A percentile compares a stretch with the other conserved stretches of the same genome.
These are phyloP conservation scores for Rhizomys pruinosus DNA, from an alignment of 2,113 vertebrate species.

Conservation along the genomic window DNA sequence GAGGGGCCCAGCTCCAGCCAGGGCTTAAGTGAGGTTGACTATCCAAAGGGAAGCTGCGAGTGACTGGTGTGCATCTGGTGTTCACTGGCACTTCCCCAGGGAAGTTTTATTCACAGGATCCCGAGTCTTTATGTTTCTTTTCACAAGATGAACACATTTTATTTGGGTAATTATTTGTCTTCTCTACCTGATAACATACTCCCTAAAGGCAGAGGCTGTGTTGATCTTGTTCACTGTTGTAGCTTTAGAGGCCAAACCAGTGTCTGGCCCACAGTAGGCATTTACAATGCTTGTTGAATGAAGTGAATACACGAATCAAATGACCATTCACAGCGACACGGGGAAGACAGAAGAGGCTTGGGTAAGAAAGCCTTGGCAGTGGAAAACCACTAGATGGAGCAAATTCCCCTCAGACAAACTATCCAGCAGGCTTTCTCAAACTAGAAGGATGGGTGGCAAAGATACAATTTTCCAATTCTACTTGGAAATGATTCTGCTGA, in stretches of 20 bases:
- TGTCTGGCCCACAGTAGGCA: background rate
- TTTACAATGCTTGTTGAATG: constrained; percentile 10
- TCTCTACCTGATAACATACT: background rate
- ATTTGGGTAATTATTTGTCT: constrained; percentile 2
- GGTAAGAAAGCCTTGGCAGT: background rate
- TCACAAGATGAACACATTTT: constrained; percentile 13
- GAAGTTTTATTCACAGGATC: background rate
- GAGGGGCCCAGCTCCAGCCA: background rate
- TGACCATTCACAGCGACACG: too few species aligned
- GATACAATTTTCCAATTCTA: background rate
- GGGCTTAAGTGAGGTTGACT: background rate
- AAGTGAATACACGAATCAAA: background rate
- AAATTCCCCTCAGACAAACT: background rate
- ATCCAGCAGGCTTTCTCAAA: background rate
- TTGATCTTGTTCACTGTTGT: background rate
- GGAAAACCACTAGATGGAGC: constrained; percentile 58
- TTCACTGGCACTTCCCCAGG: background rate
- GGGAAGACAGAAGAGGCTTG: background rate
- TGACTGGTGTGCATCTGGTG: background rate
- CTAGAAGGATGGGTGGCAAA: fast-evolving
- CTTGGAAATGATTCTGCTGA: background rate
- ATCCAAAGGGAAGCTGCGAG: background rate
- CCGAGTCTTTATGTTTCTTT: background rate
- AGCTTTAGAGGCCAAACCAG: background rate
- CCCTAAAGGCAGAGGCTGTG: background rate